Base-by-base conservation (phyloP, 2,797 vertebrate genomes). In the Amblyraja radiata region DNA sequence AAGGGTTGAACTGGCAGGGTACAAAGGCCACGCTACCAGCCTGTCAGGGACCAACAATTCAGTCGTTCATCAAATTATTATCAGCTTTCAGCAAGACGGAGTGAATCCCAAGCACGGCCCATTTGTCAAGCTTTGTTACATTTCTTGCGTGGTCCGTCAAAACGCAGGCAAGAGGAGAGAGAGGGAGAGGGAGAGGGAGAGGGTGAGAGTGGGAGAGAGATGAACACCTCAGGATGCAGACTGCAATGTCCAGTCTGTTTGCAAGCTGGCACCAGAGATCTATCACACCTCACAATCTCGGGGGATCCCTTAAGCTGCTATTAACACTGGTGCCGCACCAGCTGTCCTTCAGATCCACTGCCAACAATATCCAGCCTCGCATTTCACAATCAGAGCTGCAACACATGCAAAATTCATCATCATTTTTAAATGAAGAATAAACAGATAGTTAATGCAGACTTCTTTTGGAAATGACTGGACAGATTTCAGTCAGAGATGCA, bases 41-140 rank as follows among this genome's bases (percentile, higher is more conserved):
- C 97, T 98, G 98, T 98, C 98, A 97, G 96, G 96, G 97, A 96
- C 97, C 95, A 94, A 96, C 96, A 95, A 93, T 93, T 94, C 0
- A 93, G 95, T 97, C 98, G 95, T 99, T 97, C 97, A 98, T 99
- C 98, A 99, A 88, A 98, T 98, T 99, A 98, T 97, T 97, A 97
- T 97, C 97, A 97, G 97, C 96, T 97, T 88, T 96, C 94, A 95
- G 95, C 95, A 96, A 97, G 97, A 97, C 95, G 74, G 94, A 97
- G 95, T 94, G 94, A 95, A 95, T 96, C 96, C 96, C 96, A 71
- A 95, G 94, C 96, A 96, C 96, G 96, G 94, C 95, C 95, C 96
- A 96, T 96, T 97, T 96, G 96, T 96, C 96, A 95, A 96, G 95
- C 93, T 95, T 94, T 94, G 94, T 94, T 94, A 16, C 68, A 95